Conservation (phyloP, 2,888 invertebrate species). For the Molanna angustata region DNA sequence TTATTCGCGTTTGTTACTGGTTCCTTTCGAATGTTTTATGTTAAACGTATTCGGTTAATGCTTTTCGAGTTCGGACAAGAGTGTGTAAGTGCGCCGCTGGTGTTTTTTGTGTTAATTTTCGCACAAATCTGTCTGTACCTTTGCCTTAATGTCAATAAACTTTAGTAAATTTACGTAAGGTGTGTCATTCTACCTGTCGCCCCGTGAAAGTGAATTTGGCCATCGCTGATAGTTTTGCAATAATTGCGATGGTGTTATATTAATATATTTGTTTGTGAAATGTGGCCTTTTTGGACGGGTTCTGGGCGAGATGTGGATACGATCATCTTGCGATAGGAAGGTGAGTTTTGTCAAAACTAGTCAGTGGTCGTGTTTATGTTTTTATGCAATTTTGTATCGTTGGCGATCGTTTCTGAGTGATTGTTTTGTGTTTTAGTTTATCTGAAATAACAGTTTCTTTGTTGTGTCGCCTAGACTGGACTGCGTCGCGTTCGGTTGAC, state of each 20-base stretch:
- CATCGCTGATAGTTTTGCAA: constrained; percentile 18
- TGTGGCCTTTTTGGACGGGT: constrained; percentile 19
- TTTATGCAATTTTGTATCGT: neutral
- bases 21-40: constrained; percentile 17
- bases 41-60: constrained; percentile 11
- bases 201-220: constrained; percentile 24
- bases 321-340: constrained; percentile 23
- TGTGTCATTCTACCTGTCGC: constrained; percentile 28
- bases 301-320: constrained; percentile 15
- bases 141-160: constrained; percentile 28
- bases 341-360: constrained; percentile 28
- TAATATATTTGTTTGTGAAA: constrained; percentile 15
- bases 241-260: constrained; percentile 9
- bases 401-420: neutral
- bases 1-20: constrained; percentile 19
- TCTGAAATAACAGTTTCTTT: constrained; percentile 15
- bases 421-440: neutral
- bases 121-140: constrained; percentile 26
- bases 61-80: neutral
- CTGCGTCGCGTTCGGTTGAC: constrained; percentile 38
- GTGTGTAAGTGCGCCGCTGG: constrained; percentile 5
- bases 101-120: constrained; percentile 24
- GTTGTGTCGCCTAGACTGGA: no score
- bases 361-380: constrained; percentile 19
- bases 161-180: constrained; percentile 28